Conservation (phyloP, 2,888 invertebrate species). For the Pyralis farinalis region DNA sequence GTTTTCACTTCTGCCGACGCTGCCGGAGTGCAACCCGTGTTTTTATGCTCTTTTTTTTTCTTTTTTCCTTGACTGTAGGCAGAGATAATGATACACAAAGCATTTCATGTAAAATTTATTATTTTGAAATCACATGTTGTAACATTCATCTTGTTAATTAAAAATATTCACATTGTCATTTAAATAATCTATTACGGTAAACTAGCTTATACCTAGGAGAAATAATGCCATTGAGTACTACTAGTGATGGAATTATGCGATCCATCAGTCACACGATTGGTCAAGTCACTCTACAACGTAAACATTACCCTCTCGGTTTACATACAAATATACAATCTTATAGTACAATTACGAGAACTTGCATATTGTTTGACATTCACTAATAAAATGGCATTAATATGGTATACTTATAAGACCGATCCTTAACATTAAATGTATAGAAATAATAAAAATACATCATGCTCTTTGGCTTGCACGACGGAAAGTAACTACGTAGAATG, state of each 20-base stretch:
- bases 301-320: constrained; percentile 64
- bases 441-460: constrained; percentile 78
- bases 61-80: too few relatives aligned
- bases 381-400: constrained; percentile 77
- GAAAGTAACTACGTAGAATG: constrained; percentile 58
- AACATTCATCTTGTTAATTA: constrained; percentile 84
- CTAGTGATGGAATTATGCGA: constrained; percentile 48
- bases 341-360: constrained; percentile 71
- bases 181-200: constrained; percentile 82
- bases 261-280: constrained; percentile 71
- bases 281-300: constrained; percentile 72
- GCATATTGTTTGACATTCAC: constrained; percentile 68
- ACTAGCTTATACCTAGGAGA: constrained; percentile 78
- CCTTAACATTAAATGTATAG: constrained; percentile 70
- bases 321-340: constrained; percentile 78
- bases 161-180: constrained; percentile 85
- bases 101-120: constrained; percentile 81
- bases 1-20: too few relatives aligned
- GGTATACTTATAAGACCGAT: constrained; percentile 68
- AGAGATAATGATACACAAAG: constrained; percentile 27
- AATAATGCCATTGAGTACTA: constrained; percentile 79
- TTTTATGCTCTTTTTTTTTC: too few relatives aligned
- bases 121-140: constrained; percentile 83
- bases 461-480: constrained; percentile 81
- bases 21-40: too few relatives aligned